Base-by-base conservation (phyloP, 1,140 invertebrate genomes). In the Mesaphorura yosii region DNA sequence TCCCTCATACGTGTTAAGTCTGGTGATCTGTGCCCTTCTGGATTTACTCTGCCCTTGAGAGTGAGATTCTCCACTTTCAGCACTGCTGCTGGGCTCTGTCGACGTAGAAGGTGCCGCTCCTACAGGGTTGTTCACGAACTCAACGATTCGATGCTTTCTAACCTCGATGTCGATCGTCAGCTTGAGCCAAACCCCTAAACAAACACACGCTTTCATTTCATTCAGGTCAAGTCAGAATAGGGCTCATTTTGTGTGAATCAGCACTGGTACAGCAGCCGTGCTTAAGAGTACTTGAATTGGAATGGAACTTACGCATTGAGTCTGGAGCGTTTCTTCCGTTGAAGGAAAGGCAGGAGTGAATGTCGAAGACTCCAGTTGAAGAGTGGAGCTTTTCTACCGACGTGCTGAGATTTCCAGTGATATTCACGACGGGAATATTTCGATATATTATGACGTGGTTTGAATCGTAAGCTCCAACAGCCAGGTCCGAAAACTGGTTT, bases 401-500 rank as follows among this genome's bases (percentile, higher is more conserved):
- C 10, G 28, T 7, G 4, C 28, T 34, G 19, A 48, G 37, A 22
- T 48, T 48, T 22, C 46, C 46, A 14, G 20, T 48, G 19, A 48
- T 10, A 17, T 48, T 23, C 10, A 48, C 29, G 10, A 31, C 28
- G 12, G 26, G 10, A 22, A 10, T 12, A 27, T 17, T 60, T 44
- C 54, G 53, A 20, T 59, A 23, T 3, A 65, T 48, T 10, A 62
- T 44, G 5, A 55, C 63, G 34, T 64, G 49, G 14, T 61, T 62
- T 15, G 62, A 63, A 12, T 60, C 44, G 39, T 61, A 66, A 15
- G 65, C 55, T 5, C 65, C 65, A 22, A 66, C 60, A 3, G 58
- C 62, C 29, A 67, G 51, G 56, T 67, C 64, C 40, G 67, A 23
- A 69, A 75, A 55, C 70, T 72, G 48, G 68, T 70, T 69, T 49